These are phyloP conservation scores for Periparus ater DNA, from an alignment of 2,797 vertebrate genomes.

Conservation along the genomic window DNA sequence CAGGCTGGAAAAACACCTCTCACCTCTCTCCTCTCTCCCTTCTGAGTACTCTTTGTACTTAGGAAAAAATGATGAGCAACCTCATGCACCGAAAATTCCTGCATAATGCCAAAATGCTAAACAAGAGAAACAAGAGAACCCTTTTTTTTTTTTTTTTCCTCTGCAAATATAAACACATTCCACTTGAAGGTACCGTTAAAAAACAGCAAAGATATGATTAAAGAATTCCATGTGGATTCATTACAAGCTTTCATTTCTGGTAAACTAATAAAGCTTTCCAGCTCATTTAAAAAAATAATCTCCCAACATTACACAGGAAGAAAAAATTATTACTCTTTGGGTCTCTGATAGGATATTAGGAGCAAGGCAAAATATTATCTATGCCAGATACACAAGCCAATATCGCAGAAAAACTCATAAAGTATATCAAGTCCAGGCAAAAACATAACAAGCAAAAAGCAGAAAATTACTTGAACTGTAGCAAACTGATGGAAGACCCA, in stretches of 20 bases:
- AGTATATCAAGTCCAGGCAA: conserved; percentile 72
- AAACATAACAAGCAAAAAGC: conserved; percentile 75
- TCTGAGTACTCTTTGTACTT: conserved; percentile 52
- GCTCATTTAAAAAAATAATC: conserved; percentile 66
- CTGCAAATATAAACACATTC: conserved; percentile 68
- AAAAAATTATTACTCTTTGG: conserved; percentile 69
- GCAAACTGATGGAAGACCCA: conserved; percentile 49
- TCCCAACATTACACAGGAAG: conserved; percentile 67
- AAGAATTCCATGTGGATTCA: conserved; percentile 73
- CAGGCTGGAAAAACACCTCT: conserved; percentile 47
- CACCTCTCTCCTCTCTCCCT: conserved; percentile 29
- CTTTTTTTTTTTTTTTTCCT: conserved; percentile 2
- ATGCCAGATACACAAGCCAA: conserved; percentile 73
- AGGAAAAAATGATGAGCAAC: conserved; percentile 57
- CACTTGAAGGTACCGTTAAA: conserved; percentile 69
- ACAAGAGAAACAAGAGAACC: not conserved
- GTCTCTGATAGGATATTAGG: conserved; percentile 71
- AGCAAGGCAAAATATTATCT: conserved; percentile 73
- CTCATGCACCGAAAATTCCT: conserved; percentile 57
- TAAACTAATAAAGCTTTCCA: conserved; percentile 78
- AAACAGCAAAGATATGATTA: conserved; percentile 72
- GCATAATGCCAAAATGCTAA: conserved; percentile 52
- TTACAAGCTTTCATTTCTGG: conserved; percentile 75
- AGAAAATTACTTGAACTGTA: conserved; percentile 76
- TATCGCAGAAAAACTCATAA: conserved; percentile 73